Evolutionary conservation across 2,888 invertebrate genomes (phyloP), one percentile per base, ranked within the genome.

Genomic region (Drosophila pegasa): DNA sequence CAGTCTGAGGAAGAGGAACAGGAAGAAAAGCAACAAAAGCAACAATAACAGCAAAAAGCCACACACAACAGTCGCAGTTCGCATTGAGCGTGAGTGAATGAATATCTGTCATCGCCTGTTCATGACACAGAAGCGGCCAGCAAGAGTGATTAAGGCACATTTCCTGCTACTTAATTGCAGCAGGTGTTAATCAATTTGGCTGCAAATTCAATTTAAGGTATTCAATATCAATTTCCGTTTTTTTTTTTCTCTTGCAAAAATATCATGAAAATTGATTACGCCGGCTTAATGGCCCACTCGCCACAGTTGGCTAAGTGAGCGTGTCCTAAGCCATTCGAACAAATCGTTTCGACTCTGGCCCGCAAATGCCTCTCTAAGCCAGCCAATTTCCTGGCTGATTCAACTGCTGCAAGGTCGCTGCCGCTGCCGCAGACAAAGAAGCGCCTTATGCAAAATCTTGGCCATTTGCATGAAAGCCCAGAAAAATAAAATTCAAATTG

Each of bases 221-320:
- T 25, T 50, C 50, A 35, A 35, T 82, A 78, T 80, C 55, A 67
- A 75, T 80, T 75, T 75, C 72, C 78, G 68, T 70, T 84, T 71
- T 40, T 40, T 41, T 3, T 16, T 1, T 8, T 40, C 12, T 40
- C n/a, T 43, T 66, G 58, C 55, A 22, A 47, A 54, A 54, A 20
- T 54, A 41, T 52, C 47, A 63, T 55, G 43, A 35, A 59, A 75
- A 83, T 62, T 59, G 55, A 75, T 77, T 71, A 68, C 38, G 47
- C 45, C 45, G 29, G 18, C 47, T 59, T 80, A 66, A 75, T 69
- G 58, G 52, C 47, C 68, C 47, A 37, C 54, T 33, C 60, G 78
- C 61, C 75, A 70, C 63, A 65, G 72, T 78, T 84, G 59, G 73
- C 41, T 65, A 80, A 84, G 77, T 80, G 78, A 81, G 80, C 87